phyloP scores from a whole-genome alignment of 2,797 vertebrate genomes.

The Acanthornis magna region DNA sequence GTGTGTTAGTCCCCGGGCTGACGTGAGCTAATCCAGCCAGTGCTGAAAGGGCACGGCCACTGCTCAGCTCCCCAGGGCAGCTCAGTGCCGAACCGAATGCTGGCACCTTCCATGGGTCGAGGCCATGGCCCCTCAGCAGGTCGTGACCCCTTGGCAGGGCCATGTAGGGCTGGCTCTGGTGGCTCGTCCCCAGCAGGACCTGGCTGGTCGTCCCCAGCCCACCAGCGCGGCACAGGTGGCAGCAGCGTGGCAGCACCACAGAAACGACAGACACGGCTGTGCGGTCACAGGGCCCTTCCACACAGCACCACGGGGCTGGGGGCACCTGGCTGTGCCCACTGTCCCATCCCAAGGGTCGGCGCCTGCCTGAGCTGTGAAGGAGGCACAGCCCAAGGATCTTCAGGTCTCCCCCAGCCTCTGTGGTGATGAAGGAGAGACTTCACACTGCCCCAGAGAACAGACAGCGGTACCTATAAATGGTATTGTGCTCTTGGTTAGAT shows the following conservation, averaged over 20 bases:
- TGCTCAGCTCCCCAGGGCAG: background rate
- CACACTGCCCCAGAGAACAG: conserved; percentile 12
- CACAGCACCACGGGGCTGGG: fast-evolving
- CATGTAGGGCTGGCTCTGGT: fast-evolving
- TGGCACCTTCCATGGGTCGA: fast-evolving
- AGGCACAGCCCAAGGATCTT: background rate
- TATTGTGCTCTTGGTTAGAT: conserved; percentile 57
- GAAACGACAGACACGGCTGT: fast-evolving
- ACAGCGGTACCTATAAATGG: conserved; percentile 14
- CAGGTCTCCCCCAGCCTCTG: background rate
- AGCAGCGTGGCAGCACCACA: fast-evolving
- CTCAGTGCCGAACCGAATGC: background rate
- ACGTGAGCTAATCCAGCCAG: background rate
- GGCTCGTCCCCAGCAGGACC: background rate
- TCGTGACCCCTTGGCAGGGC: background rate
- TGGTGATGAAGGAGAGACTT: background rate
- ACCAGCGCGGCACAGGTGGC: fast-evolving
- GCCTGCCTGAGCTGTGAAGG: fast-evolving
- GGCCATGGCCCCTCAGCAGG: fast-evolving
- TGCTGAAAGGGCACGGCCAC: background rate
- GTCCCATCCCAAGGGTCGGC: fast-evolving
- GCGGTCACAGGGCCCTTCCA: fast-evolving
- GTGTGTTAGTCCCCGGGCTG: background rate
- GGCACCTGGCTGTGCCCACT: fast-evolving
- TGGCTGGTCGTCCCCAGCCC: background rate